A percentile compares a stretch with the other conserved stretches of the same genome.
These are phyloP conservation scores for Microtus montanus DNA, from an alignment of 2,113 vertebrate species.

Conservation along the genomic window DNA sequence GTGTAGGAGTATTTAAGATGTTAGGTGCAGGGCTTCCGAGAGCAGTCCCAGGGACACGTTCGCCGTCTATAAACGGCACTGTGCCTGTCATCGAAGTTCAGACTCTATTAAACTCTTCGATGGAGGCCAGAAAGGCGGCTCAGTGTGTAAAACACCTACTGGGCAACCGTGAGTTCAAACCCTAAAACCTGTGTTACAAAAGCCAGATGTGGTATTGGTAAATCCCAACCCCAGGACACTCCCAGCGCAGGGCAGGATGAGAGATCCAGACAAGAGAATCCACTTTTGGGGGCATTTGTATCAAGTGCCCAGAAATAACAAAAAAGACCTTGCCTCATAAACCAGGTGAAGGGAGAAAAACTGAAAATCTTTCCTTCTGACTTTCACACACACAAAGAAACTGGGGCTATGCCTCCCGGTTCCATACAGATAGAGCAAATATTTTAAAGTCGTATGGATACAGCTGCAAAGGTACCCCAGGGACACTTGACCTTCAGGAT, in stretches of 20 bases:
- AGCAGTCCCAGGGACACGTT: neutral
- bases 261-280: neutral
- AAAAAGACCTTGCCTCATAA: neutral
- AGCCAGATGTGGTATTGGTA: neutral
- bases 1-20: neutral
- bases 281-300: too few relatives aligned
- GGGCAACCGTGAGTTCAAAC: neutral
- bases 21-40: neutral
- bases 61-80: neutral
- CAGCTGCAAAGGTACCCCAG: neutral
- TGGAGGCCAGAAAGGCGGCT: neutral
- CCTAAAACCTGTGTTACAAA: neutral
- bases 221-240: neutral
- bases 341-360: neutral
- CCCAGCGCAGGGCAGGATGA: too few relatives aligned
- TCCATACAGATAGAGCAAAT: neutral
- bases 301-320: neutral
- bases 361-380: neutral
- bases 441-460: neutral
- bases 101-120: neutral
- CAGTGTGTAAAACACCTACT: neutral
- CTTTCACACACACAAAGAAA: neutral
- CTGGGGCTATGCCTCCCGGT: neutral
- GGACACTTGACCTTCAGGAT: neutral
- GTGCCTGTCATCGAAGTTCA: neutral